phyloP scores from a whole-genome alignment of 2,113 vertebrate species.

The Bagarius yarrelli region DNA sequence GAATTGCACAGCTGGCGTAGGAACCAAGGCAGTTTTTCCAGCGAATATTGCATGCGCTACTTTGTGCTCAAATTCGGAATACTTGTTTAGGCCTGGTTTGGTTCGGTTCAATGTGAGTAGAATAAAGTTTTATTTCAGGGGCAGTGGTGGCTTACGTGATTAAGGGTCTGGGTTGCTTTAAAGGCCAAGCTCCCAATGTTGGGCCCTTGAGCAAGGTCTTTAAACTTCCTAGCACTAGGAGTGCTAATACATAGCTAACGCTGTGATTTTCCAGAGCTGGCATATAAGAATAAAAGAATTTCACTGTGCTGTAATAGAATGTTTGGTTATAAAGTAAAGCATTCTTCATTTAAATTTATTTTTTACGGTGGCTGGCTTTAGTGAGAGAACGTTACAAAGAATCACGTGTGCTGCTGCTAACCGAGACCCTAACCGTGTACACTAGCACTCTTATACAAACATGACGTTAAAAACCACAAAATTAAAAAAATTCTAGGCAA shows the following conservation, averaged over 20 bases:
- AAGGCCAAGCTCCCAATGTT: no score
- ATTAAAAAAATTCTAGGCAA: constrained; percentile 31
- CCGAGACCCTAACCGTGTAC: constrained; percentile 42
- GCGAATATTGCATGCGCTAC: constrained; percentile 25
- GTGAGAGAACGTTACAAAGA: background rate
- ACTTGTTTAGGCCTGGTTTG: background rate
- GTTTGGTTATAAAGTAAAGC: no score
- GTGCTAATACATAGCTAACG: no score
- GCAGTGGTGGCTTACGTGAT: no score
- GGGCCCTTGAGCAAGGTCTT: no score
- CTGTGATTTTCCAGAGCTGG: no score
- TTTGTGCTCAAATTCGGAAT: constrained; percentile 9
- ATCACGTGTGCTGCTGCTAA: constrained; percentile 4
- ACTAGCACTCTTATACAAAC: background rate
- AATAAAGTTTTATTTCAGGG: background rate
- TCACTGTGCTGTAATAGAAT: no score
- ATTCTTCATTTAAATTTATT: background rate
- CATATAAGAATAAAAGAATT: no score
- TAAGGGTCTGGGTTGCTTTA: no score
- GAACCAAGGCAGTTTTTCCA: constrained; percentile 35
- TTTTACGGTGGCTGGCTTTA: constrained; percentile 8
- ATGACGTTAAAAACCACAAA: constrained; percentile 31
- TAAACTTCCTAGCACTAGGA: no score
- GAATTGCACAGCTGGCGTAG: constrained; percentile 6
- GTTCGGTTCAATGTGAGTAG: background rate